Base-by-base conservation (phyloP, 2,888 invertebrate genomes). In the Luperina testacea region DNA sequence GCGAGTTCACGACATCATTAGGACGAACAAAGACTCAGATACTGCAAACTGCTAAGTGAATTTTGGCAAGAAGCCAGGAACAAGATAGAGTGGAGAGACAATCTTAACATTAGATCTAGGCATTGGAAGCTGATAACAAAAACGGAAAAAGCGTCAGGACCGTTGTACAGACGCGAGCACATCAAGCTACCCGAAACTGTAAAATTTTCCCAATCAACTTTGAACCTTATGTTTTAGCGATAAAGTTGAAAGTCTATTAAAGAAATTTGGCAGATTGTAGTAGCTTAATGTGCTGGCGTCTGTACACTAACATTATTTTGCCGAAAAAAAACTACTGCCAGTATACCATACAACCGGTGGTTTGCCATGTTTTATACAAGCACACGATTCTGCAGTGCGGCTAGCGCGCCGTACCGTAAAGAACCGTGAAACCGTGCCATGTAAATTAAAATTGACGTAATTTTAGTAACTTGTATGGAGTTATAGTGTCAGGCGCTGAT, bases 1-100 rank as follows among this genome's bases (percentile, higher is more conserved):
- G 15, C 4, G 80, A 70, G 85, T 53, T 80, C 80, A 80, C 64
- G 80, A 84, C 59, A 70, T 81, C 65, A 79, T 81, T 79, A 81
- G 3, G 38, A 45, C 9, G 59, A 42, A 59, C 51, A 38, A 59
- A 83, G 68, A 61, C 70, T 32, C 65, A 53, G 45, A 65, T 24
- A 20, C 48, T 64, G 59, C 59, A 24, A 65, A 53, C 45, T 65
- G 45, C 32, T 59, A 38, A 80, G 32, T 65, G 71, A 38, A 45
- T 84, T 45, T 65, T 80, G 81, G 80, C 59, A 67, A 61, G 42
- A 59, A 24, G 80, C 81, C 85, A 81, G 5, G 11, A 53, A 70
- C 61, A 5, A 24, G 24, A 70, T 27, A 27, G 9, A 67, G 42
- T 79, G 24, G 4, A 65, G 13, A 67, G 8, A 45, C 51, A 45